A percentile compares a stretch with the other conserved stretches of the same genome.
Conservation (phyloP, 2,888 invertebrate genomes). For the Rhabditoides inermis region DNA sequence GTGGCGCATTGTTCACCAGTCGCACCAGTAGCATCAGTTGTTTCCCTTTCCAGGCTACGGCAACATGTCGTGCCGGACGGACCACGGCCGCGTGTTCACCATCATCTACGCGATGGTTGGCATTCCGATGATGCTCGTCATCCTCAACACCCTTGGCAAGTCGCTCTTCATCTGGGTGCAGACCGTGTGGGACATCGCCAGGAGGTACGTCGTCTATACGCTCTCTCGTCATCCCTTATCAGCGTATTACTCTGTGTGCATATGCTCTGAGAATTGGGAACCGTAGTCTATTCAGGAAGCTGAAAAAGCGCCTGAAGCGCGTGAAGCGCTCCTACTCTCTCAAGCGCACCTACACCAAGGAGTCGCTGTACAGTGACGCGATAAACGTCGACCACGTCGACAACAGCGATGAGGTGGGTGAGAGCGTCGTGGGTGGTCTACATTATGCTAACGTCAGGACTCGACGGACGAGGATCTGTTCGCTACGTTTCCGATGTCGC, state of each 20-base stretch:
- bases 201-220: constrained; percentile 14
- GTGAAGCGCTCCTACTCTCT: too few relatives aligned
- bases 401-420: too few relatives aligned
- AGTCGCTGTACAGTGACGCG: too few relatives aligned
- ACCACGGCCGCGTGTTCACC: constrained; percentile 72
- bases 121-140: constrained; percentile 84
- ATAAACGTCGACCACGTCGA: too few relatives aligned
- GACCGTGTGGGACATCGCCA: constrained; percentile 18
- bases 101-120: constrained; percentile 87
- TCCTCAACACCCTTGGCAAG: constrained; percentile 87
- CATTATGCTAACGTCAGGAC: too few relatives aligned
- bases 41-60: constrained; percentile 64
- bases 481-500: constrained; percentile 20
- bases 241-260: too few relatives aligned
- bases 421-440: too few relatives aligned
- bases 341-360: too few relatives aligned
- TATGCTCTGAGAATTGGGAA: too few relatives aligned
- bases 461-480: constrained; percentile 2
- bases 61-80: constrained; percentile 81
- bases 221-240: too few relatives aligned
- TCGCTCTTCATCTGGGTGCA: constrained; percentile 59
- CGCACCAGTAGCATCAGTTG: neutral
- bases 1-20: too few relatives aligned
- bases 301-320: constrained; percentile 7
- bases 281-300: neutral